Base-by-base conservation (phyloP, 2,888 invertebrate genomes). In the Drosophila incognita region DNA sequence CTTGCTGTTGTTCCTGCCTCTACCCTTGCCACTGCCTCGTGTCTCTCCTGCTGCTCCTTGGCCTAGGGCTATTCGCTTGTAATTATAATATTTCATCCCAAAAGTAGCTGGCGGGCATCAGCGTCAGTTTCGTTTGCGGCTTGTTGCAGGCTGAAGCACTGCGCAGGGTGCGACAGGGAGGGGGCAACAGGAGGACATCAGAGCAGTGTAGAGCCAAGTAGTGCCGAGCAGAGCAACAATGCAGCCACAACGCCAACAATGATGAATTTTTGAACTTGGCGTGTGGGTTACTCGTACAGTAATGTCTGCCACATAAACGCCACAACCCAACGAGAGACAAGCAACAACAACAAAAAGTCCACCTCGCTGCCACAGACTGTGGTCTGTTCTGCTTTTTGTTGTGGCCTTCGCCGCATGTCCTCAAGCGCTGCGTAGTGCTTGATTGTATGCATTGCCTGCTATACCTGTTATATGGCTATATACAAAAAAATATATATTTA, bases 1-100 rank as follows among this genome's bases (percentile, higher is more conserved):
- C n/a, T 38, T 35, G 60, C 49, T 53, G 27, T 53, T 64, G 63
- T 54, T 48, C 58, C 36, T 63, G 68, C 53, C 46, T 71, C 29
- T 38, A 57, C 57, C 40, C 38, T 29, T 40, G 40, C 57, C 40
- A 46, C 63, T 24, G 56, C 58, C 73, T 69, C 57, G 35, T 69
- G 76, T 52, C 52, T 46, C 73, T 74, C 57, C 40, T 40, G 83
- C 86, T 88, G 79, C 88, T 87, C 79, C 90, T 86, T 89, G 76
- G 84, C 83, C 82, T 61, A 61, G 62, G 81, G 91, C 90, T 81
- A 90, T 91, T 92, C 92, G 92, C 92, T 92, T 92, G 92, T 93
- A 93, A 93, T 93, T 93, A 93, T 93, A 93, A 93, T 93, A 93
- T 93, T 93, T 93, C 92, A 93, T 93, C 91, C 92, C 92, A 93